phyloP scores from a whole-genome alignment of 2,113 vertebrate species.

The Microtus pennsylvanicus region DNA sequence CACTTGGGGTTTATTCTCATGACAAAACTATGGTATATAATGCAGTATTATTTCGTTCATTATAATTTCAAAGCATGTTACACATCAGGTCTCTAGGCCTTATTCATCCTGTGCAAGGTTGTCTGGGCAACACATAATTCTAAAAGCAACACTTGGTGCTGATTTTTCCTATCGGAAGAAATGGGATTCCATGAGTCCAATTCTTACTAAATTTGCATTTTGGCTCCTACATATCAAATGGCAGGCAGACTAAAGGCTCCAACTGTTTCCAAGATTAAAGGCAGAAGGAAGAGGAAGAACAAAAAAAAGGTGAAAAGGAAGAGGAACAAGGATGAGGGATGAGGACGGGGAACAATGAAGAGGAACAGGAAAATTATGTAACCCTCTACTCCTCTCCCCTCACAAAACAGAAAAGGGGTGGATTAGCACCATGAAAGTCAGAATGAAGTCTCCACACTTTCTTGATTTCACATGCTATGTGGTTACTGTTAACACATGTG shows the following conservation, averaged over 20 bases:
- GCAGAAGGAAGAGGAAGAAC: background rate
- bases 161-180: background rate
- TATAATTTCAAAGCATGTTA: background rate
- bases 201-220: background rate
- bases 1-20: background rate
- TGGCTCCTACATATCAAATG: background rate
- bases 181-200: background rate
- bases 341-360: background rate
- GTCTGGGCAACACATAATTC: background rate
- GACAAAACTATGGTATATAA: background rate
- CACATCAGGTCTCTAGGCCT: background rate
- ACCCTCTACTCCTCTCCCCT: background rate
- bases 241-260: constrained; percentile 20
- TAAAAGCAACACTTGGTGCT: background rate
- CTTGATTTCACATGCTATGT: constrained; percentile 51
- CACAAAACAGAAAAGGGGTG: constrained; percentile 32
- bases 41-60: background rate
- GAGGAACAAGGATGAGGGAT: background rate
- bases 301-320: background rate
- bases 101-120: background rate
- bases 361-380: background rate
- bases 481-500: constrained; percentile 72
- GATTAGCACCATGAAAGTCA: constrained; percentile 33
- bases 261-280: constrained; percentile 6
- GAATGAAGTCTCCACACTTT: constrained; percentile 41